Conservation (phyloP, 1,140 invertebrate genomes). For the Drosophila seguyi region DNA sequence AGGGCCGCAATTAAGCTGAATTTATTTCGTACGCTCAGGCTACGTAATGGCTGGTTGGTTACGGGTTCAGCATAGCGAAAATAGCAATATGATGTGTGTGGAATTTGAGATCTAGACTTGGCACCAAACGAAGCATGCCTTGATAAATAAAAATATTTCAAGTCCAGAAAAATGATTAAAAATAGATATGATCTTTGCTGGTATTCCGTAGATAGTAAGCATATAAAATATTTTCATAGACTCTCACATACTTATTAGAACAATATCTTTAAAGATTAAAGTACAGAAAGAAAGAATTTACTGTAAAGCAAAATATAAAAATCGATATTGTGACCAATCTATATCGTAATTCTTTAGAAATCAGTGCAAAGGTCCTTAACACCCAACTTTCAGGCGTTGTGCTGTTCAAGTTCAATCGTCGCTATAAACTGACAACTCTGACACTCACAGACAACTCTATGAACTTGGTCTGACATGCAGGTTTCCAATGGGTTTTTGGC, state of each 20-base stretch:
- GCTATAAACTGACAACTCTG: constrained; percentile 28
- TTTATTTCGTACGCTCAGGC: constrained; percentile 42
- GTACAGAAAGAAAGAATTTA: neutral
- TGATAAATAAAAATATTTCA: neutral
- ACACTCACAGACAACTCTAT: constrained; percentile 36
- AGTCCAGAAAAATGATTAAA: neutral
- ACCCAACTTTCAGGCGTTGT: constrained; percentile 11
- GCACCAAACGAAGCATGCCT: neutral
- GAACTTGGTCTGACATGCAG: constrained; percentile 48
- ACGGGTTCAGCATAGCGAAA: neutral
- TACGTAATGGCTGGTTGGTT: constrained; percentile 28
- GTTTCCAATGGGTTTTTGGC: constrained; percentile 25
- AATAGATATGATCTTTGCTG: too few species aligned
- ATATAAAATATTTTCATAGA: too few species aligned
- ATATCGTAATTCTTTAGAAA: neutral
- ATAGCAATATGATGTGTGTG: constrained; percentile 9
- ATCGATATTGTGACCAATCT: neutral
- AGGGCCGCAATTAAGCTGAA: constrained; percentile 69
- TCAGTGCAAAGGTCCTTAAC: constrained; percentile 9
- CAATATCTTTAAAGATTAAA: neutral
- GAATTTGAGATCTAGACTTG: neutral
- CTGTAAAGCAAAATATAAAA: neutral
- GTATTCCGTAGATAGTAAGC: neutral
- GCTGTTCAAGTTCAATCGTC: constrained; percentile 47
- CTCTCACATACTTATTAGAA: neutral